These are phyloP conservation scores for Syngnathus rostellatus DNA, from an alignment of 2,797 vertebrate species.

Conservation along the genomic window DNA sequence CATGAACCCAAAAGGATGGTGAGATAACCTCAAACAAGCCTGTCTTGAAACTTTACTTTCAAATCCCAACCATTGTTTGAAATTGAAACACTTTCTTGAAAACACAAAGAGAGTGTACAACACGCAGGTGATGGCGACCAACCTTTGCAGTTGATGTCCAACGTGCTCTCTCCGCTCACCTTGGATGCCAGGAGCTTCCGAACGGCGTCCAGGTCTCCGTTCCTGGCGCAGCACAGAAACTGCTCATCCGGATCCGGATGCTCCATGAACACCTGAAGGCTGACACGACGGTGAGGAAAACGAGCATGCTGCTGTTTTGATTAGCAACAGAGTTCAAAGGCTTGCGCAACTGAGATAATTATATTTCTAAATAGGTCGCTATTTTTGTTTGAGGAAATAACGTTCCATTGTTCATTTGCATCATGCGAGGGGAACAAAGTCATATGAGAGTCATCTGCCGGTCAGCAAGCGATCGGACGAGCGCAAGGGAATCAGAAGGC, in stretches of 20 bases:
- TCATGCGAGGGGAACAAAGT: neutral
- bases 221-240: slow-evolving; percentile 84
- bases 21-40: neutral
- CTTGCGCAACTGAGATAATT: neutral
- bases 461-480: neutral
- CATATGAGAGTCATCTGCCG: neutral
- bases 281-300: neutral
- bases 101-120: neutral
- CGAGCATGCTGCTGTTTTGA: neutral
- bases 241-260: slow-evolving; percentile 78
- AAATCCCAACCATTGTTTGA: neutral
- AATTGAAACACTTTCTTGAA: neutral
- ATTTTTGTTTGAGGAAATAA: neutral
- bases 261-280: slow-evolving; percentile 58
- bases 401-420: neutral
- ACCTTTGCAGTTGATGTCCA: slow-evolving; percentile 97
- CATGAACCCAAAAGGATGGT: slow-evolving; percentile 1
- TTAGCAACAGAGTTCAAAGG: neutral
- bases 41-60: too few relatives aligned
- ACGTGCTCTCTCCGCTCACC: slow-evolving; percentile 61
- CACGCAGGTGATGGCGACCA: slow-evolving; percentile 3
- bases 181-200: slow-evolving; percentile 71
- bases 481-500: neutral
- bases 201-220: slow-evolving; percentile 81
- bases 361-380: neutral